phyloP scores from a whole-genome alignment of 2,888 invertebrate species.

The Tinea semifulvella region DNA sequence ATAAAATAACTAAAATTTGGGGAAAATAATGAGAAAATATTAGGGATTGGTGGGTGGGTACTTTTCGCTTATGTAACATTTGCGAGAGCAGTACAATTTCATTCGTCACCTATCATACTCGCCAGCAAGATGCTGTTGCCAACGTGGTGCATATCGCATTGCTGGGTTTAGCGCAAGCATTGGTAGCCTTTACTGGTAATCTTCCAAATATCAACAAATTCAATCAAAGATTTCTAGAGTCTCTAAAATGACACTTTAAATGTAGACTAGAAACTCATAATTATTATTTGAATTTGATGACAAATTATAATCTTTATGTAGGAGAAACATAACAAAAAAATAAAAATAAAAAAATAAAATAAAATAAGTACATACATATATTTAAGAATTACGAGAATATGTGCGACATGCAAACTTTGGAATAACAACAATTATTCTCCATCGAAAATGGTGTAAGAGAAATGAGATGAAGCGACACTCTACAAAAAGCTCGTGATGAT shows the following conservation, averaged over 20 bases:
- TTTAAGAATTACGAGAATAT: background rate
- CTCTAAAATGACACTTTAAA: no score
- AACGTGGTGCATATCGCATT: slow-evolving; percentile 8
- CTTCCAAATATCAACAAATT: slow-evolving; percentile 24
- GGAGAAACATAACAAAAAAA: background rate
- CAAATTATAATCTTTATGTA: no score
- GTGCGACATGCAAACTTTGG: background rate
- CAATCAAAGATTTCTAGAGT: no score
- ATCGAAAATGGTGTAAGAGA: slow-evolving; percentile 54
- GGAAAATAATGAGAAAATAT: no score
- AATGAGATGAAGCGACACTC: slow-evolving; percentile 40
- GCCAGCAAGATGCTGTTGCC: slow-evolving; percentile 36
- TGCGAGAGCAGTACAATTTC: slow-evolving; percentile 40
- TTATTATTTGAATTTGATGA: no score
- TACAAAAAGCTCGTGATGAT: slow-evolving; percentile 32
- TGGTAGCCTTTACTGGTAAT: no score
- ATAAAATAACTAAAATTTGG: no score
- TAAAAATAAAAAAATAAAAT: background rate
- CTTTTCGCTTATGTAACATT: no score
- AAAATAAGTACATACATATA: no score
- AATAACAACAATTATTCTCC: slow-evolving; percentile 24
- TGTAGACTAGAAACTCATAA: no score
- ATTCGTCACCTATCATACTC: slow-evolving; percentile 48
- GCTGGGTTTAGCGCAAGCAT: slow-evolving; percentile 34
- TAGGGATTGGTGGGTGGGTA: no score